phyloP scores from a whole-genome alignment of 2,797 vertebrate genomes.

The Dipus sagitta region DNA sequence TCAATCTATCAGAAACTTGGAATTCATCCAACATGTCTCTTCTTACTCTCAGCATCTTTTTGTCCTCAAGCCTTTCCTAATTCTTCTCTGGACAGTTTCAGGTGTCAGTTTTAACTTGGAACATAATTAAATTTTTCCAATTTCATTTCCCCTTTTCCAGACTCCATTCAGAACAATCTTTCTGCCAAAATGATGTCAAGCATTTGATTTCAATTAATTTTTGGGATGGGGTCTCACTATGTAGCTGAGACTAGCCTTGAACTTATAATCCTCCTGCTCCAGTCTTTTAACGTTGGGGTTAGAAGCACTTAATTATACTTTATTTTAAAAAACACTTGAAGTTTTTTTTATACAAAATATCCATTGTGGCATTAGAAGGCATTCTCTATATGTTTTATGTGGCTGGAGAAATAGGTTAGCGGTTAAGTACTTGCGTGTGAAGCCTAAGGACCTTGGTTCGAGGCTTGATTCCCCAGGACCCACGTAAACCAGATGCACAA shows the following conservation, averaged over 20 bases:
- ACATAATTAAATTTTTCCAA: background rate
- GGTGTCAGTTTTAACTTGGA: background rate
- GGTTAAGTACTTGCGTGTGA: too few species aligned
- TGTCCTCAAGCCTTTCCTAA: background rate
- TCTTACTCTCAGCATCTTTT: background rate
- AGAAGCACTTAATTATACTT: too few species aligned
- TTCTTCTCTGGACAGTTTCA: background rate
- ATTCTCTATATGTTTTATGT: too few species aligned
- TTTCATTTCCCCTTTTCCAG: background rate
- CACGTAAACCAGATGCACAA: too few species aligned
- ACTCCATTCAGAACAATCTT: background rate
- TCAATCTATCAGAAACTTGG: background rate
- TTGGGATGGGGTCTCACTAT: background rate
- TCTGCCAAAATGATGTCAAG: background rate
- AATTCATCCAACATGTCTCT: background rate
- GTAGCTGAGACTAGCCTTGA: background rate
- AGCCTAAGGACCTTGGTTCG: too few species aligned
- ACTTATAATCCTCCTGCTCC: background rate
- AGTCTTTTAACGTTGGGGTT: background rate
- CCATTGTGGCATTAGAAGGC: too few species aligned
- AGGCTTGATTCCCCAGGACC: too few species aligned
- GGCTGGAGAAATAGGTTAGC: too few species aligned
- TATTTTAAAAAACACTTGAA: too few species aligned
- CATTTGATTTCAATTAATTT: background rate
- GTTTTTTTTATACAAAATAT: too few species aligned